Base-by-base conservation (phyloP, 2,797 vertebrate species). In the Hipposideros larvatus region DNA sequence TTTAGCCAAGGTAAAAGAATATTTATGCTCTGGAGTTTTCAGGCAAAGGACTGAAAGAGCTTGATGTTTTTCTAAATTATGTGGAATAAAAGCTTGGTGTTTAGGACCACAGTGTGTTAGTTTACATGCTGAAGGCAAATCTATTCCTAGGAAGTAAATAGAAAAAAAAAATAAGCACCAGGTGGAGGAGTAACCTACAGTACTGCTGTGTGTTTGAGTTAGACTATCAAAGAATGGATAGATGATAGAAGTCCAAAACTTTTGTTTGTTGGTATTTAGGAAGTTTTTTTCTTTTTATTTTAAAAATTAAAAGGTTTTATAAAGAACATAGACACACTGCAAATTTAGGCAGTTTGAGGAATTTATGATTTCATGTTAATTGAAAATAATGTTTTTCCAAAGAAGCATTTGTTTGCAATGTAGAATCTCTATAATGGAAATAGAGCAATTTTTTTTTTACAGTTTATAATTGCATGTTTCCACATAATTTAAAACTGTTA, bases 241-340 rank as follows among this genome's bases (percentile, higher is more conserved):
- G 18, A 22, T 57, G 26, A 15, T 14, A 75, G 34, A 88, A 63
- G 34, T 48, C 14, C 51, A 80, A 26, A 75, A 46, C 11, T 57
- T 92, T 41, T 55, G 4, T 43, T 87, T 84, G 28, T 61, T 84
- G 11, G 34, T 61, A 5, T 6, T 2, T 24, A n/a, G 8, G 16
- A 79, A 37, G 1, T 26, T n/a, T 73, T 88, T 80, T 59, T 19
- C 59, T 41, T 59, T 24, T 59, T 41, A 80, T 51, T 86, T 87
- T 21, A 51, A 88, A 86, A 95, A 88, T 7, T 73, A 77, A 79
- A 89, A 59, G 2, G 0, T 14, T n/a, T 48, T 75, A 85, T 65
- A 7, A 3, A 61, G 14, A 91, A 48, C 7, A 53, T 61, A 26
- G 3, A 16, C 1, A n/a, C 18, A 4, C 0, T 55, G 7, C 0